Evolutionary conservation across 92 coral and sea anemone species (phyloP).

Genomic region (Scolanthus callimorphus): DNA sequence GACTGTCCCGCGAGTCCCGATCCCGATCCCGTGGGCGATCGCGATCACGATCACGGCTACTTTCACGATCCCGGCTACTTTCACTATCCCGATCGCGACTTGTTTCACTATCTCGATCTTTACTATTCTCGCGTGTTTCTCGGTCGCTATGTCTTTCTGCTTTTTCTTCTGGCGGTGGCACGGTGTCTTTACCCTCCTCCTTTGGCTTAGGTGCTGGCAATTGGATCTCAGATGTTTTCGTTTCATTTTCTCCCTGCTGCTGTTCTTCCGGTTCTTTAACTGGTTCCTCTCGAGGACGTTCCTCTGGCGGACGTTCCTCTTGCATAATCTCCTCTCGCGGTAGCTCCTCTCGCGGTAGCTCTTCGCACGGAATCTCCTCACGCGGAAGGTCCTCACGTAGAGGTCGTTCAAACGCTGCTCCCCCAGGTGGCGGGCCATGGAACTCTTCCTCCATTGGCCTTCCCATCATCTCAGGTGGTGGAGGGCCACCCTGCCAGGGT

Average conservation of each 20-base stretch:
- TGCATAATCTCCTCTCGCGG: neutral
- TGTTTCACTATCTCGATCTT: conserved; percentile 35
- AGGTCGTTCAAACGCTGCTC: conserved; percentile 3
- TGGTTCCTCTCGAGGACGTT: neutral
- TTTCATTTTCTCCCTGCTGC: conserved; percentile 5
- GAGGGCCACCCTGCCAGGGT: conserved; percentile 57
- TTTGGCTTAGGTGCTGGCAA: conserved; percentile 13
- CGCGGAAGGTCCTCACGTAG: conserved; percentile 8
- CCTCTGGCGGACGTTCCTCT: neutral
- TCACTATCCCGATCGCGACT: conserved; percentile 29
- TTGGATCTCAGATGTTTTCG: conserved; percentile 1
- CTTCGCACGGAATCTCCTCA: neutral
- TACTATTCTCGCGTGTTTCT: conserved; percentile 45
- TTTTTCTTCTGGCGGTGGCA: conserved; percentile 14
- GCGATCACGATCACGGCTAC: conserved; percentile 37
- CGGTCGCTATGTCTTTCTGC: no score
- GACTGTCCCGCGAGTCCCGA: conserved; percentile 14
- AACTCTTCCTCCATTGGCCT: conserved; percentile 3
- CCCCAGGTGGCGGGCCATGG: neutral
- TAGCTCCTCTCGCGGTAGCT: conserved; percentile 1
- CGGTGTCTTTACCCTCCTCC: conserved; percentile 10
- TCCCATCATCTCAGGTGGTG: conserved; percentile 17
- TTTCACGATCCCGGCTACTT: conserved; percentile 37
- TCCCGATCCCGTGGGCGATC: conserved; percentile 54
- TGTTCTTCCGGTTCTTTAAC: conserved; percentile 23